These are phyloP conservation scores for Pseudolycoriella hygida DNA, from an alignment of 2,888 invertebrate genomes.

Conservation along the genomic window DNA sequence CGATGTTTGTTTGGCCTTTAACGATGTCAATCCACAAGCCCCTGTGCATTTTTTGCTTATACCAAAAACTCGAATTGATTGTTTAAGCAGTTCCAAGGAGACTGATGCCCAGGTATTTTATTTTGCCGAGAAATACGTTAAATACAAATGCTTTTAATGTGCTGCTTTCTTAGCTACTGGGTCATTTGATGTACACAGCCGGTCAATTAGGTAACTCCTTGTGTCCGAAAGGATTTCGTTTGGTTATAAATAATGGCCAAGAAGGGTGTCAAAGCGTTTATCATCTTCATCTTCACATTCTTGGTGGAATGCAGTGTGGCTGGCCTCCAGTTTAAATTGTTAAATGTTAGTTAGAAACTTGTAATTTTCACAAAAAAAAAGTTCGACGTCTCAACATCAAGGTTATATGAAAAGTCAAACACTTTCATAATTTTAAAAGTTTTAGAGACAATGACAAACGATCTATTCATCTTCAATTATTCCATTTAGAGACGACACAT, in stretches of 20 bases:
- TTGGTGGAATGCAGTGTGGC: conserved; percentile 61
- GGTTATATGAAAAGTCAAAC: too few relatives aligned
- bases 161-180: conserved; percentile 38
- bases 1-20: conserved; percentile 61
- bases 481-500: too few relatives aligned
- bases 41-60: conserved; percentile 73
- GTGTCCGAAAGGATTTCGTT: conserved; percentile 49
- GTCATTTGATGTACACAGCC: conserved; percentile 52
- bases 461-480: too few relatives aligned
- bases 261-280: conserved; percentile 71
- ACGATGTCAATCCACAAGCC: conserved; percentile 63
- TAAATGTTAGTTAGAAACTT: too few relatives aligned
- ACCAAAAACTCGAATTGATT: conserved; percentile 53
- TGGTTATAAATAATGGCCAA: conserved; percentile 63
- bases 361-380: too few relatives aligned
- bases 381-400: too few relatives aligned
- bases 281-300: conserved; percentile 66
- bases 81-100: conserved; percentile 40
- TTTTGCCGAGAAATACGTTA: too few relatives aligned
- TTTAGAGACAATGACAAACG: too few relatives aligned
- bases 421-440: too few relatives aligned
- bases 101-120: conserved; percentile 23
- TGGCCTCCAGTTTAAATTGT: conserved; percentile 48
- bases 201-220: conserved; percentile 42
- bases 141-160: too few relatives aligned